Conservation (phyloP, 2,113 vertebrate species). For the Lutjanus erythropterus region DNA sequence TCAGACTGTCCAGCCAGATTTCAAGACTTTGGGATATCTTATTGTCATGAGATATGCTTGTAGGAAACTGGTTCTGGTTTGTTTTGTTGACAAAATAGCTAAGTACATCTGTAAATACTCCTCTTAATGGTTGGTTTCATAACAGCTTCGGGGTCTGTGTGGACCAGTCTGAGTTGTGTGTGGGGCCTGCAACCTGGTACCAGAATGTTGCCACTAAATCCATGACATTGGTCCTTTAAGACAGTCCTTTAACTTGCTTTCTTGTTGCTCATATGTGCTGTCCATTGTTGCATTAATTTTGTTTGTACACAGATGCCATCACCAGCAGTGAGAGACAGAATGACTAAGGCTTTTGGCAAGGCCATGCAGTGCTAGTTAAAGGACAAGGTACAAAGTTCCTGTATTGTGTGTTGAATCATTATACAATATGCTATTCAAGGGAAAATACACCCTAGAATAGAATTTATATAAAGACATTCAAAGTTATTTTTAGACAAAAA, state of each 20-base stretch:
- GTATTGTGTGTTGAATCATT: constrained; percentile 9
- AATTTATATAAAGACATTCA: constrained; percentile 7
- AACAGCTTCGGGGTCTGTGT: too few relatives aligned
- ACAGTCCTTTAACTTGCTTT: too few relatives aligned
- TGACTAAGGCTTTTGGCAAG: constrained; percentile 1
- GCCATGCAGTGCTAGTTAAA: background rate
- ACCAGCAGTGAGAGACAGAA: background rate
- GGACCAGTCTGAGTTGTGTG: too few relatives aligned
- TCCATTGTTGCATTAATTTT: background rate
- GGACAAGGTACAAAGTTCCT: constrained; percentile 40
- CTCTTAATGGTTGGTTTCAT: too few relatives aligned
- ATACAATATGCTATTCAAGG: constrained; percentile 14
- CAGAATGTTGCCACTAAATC: too few relatives aligned
- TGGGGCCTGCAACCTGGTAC: too few relatives aligned
- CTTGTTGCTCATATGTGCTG: background rate
- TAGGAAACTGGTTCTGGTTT: too few relatives aligned
- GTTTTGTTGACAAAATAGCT: too few relatives aligned
- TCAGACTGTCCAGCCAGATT: background rate
- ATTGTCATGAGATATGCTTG: too few relatives aligned
- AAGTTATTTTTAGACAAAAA: background rate
- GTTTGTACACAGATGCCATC: background rate
- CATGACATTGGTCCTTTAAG: too few relatives aligned
- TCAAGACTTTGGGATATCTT: too few relatives aligned
- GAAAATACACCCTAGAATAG: background rate
- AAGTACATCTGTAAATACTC: too few relatives aligned